phyloP scores from a whole-genome alignment of 2,113 vertebrate genomes.

The Phyllostomus hastatus region DNA sequence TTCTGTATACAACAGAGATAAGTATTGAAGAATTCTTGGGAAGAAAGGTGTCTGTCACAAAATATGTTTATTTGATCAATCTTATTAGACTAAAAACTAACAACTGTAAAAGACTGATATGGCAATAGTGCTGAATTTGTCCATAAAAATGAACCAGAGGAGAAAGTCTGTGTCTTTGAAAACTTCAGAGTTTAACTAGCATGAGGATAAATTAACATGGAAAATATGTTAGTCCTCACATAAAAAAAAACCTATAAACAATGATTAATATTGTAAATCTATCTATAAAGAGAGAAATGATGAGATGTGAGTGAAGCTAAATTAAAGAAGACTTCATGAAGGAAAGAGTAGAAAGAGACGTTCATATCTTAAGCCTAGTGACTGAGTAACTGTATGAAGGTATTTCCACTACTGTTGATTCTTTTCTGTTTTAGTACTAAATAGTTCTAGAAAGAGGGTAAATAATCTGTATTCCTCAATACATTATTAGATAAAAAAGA shows the following conservation, averaged over 20 bases:
- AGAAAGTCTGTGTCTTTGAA: neutral
- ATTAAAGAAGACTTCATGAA: slow-evolving; percentile 23
- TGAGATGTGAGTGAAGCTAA: neutral
- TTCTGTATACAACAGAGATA: neutral
- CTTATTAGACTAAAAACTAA: neutral
- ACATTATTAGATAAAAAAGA: slow-evolving; percentile 15
- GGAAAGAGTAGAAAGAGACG: neutral
- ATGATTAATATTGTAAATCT: neutral
- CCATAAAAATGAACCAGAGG: neutral
- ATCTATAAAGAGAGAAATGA: neutral
- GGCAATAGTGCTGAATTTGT: neutral
- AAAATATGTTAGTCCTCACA: neutral
- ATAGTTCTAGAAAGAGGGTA: neutral
- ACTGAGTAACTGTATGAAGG: neutral
- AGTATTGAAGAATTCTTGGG: neutral
- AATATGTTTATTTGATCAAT: neutral
- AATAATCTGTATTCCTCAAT: neutral
- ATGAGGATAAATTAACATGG: neutral
- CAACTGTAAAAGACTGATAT: neutral
- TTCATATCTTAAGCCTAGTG: neutral
- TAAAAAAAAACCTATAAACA: neutral
- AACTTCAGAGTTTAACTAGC: neutral
- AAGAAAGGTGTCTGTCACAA: slow-evolving; percentile 8
- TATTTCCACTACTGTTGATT: neutral
- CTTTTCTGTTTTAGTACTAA: slow-evolving; percentile 15